Conservation (phyloP, 2,797 vertebrate species). For the Tangara arthus region DNA sequence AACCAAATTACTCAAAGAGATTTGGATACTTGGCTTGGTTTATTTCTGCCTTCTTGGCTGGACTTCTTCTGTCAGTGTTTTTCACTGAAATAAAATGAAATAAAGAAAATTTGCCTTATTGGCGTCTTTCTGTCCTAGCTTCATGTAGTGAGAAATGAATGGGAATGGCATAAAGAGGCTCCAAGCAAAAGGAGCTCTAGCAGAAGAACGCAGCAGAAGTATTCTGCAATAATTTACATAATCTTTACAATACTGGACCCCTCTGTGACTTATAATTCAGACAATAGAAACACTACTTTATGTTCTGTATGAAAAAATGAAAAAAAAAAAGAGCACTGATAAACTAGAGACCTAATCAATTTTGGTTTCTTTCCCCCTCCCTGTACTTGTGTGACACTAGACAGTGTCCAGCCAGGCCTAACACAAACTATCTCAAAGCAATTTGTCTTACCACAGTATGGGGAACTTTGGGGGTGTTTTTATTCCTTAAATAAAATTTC, state of each 20-base stretch:
- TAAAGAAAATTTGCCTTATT: neutral
- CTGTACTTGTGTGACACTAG: neutral
- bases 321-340: neutral
- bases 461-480: neutral
- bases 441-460: neutral
- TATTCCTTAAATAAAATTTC: neutral
- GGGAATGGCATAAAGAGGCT: neutral
- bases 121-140: neutral
- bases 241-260: neutral
- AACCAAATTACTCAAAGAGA: neutral
- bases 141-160: neutral
- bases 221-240: neutral
- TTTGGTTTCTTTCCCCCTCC: neutral
- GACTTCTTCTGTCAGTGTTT: neutral
- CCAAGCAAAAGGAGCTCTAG: neutral
- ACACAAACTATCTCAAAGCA: neutral
- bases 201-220: neutral
- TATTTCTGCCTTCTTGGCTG: neutral
- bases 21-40: neutral
- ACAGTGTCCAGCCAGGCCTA: neutral
- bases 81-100: neutral
- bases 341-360: neutral
- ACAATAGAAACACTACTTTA: neutral
- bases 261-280: neutral
- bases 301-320: neutral